Conservation (phyloP, 2,888 invertebrate species). For the Idaea dimidiata region DNA sequence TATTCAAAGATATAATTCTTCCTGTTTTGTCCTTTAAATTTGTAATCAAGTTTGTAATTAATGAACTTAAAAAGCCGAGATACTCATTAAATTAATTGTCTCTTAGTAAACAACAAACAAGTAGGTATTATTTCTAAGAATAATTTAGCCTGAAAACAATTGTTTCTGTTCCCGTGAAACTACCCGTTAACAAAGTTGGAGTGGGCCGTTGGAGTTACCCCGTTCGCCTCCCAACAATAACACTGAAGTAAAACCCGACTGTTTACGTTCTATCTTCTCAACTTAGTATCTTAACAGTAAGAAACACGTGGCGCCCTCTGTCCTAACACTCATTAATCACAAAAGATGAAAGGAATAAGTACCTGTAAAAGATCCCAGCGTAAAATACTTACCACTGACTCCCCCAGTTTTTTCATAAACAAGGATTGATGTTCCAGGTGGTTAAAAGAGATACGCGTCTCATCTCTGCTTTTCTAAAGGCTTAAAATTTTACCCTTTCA, state of each 20-base stretch:
- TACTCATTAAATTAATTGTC: neutral
- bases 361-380: constrained; percentile 50
- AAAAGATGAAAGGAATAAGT: constrained; percentile 60
- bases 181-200: constrained; percentile 8
- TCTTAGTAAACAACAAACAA: neutral
- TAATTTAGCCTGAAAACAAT: constrained; percentile 5
- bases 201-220: constrained; percentile 21
- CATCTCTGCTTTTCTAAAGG: constrained; percentile 26
- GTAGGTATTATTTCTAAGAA: neutral
- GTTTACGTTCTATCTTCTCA: constrained; percentile 42
- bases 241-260: constrained; percentile 43
- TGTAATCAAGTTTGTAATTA: neutral
- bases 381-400: constrained; percentile 21
- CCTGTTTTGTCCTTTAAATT: constrained; percentile 2
- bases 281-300: constrained; percentile 50
- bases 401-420: constrained; percentile 43
- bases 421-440: constrained; percentile 47
- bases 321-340: constrained; percentile 71
- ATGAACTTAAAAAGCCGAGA: constrained; percentile 10
- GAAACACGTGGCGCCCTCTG: constrained; percentile 62
- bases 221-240: constrained; percentile 32
- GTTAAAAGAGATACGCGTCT: constrained; percentile 30
- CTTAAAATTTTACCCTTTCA: constrained; percentile 31
- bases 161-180: constrained; percentile 10
- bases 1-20: constrained; percentile 10